Percentiles rank a stretch among this genome's conserved stretches.
These are phyloP conservation scores for Cylas formicarius DNA, from an alignment of 1,140 invertebrate genomes.

Conservation along the genomic window DNA sequence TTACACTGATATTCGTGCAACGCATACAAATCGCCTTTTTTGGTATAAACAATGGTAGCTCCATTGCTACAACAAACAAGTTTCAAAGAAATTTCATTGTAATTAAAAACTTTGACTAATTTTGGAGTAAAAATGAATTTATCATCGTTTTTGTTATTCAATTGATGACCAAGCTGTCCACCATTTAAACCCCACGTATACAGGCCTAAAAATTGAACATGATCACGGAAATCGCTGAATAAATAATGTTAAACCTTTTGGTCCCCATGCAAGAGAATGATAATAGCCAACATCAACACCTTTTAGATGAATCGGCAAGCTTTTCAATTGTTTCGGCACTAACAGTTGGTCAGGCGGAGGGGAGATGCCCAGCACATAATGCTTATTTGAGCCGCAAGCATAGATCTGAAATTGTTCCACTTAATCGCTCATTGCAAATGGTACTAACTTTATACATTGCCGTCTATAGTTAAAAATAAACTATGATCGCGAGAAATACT, in stretches of 20 bases:
- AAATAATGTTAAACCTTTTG: too few relatives aligned
- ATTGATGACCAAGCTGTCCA: constrained; percentile 61
- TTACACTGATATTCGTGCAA: constrained; percentile 62
- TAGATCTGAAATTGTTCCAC: constrained; percentile 54
- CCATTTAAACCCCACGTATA: constrained; percentile 66
- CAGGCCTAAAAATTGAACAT: constrained; percentile 38
- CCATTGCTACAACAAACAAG: constrained; percentile 57
- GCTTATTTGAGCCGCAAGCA: constrained; percentile 58
- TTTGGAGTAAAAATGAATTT: constrained; percentile 31
- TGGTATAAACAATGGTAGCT: constrained; percentile 58
- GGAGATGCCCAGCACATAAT: constrained; percentile 55
- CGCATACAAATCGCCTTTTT: constrained; percentile 60
- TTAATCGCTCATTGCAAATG: too few relatives aligned
- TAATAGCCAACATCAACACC: constrained; percentile 55
- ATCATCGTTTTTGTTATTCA: constrained; percentile 38
- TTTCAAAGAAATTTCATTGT: constrained; percentile 26
- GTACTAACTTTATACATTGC: constrained; percentile 18
- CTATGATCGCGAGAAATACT: constrained; percentile 58
- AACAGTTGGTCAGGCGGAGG: constrained; percentile 46
- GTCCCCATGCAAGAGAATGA: constrained; percentile 62
- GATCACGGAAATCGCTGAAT: too few relatives aligned
- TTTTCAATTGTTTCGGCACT: constrained; percentile 45
- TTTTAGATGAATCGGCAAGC: constrained; percentile 34
- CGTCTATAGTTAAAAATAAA: constrained; percentile 46
- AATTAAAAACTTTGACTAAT: constrained; percentile 25